A percentile compares a stretch with the other conserved stretches of the same genome.
These are phyloP conservation scores for Polyommatus iphigenia DNA, from an alignment of 2,888 invertebrate species.

Conservation along the genomic window DNA sequence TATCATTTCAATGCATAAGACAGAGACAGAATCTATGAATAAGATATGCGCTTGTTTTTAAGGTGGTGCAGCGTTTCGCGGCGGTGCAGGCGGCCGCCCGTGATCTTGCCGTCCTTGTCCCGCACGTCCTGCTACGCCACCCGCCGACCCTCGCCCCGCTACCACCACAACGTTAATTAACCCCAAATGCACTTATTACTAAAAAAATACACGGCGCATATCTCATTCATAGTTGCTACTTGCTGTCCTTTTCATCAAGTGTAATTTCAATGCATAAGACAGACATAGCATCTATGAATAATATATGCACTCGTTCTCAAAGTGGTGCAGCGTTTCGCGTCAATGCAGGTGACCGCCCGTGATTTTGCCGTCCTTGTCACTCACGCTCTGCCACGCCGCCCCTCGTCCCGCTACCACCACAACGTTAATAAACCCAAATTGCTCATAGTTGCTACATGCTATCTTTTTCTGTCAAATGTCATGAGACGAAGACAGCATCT, in stretches of 20 bases:
- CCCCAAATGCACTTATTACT: too few species aligned
- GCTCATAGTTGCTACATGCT: too few species aligned
- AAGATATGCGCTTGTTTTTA: constrained; percentile 99
- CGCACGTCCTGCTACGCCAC: constrained; percentile 77
- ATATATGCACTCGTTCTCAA: constrained; percentile 96
- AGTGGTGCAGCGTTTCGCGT: constrained; percentile 99
- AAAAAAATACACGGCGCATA: not conserved
- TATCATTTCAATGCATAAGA: too few species aligned
- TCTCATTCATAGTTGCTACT: too few species aligned
- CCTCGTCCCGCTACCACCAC: constrained; percentile 51
- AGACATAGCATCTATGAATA: too few species aligned
- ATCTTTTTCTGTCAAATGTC: too few species aligned
- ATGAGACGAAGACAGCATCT: too few species aligned
- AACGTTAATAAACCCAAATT: not conserved
- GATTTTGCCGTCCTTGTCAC: constrained; percentile 52
- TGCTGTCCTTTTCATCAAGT: too few species aligned
- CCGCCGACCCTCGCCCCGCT: constrained; percentile 63
- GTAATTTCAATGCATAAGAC: too few species aligned
- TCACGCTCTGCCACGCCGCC: constrained; percentile 74
- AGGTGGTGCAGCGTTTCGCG: constrained; percentile 99
- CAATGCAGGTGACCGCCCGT: constrained; percentile 87
- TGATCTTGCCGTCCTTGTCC: constrained; percentile 52
- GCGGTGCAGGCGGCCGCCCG: constrained; percentile 87
- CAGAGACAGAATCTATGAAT: too few species aligned
- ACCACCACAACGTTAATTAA: constrained; percentile 39